Conservation (phyloP, 2,888 invertebrate species). For the Enoplolaimus lenunculus region DNA sequence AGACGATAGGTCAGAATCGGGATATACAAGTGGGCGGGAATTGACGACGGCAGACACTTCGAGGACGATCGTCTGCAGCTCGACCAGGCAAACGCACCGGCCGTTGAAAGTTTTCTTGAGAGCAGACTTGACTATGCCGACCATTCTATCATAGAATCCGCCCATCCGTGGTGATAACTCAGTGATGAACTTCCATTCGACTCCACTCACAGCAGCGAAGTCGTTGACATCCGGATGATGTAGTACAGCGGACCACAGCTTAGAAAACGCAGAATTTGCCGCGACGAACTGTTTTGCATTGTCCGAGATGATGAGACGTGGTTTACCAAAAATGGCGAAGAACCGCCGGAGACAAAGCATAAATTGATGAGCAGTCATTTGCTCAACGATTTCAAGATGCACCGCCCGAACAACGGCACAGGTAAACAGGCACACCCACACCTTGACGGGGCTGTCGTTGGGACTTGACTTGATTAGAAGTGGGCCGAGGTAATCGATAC, state of each 20-base stretch:
- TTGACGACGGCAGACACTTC: slow-evolving; percentile 12
- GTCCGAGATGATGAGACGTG: slow-evolving; percentile 37
- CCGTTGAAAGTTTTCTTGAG: neutral
- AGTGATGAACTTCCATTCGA: slow-evolving; percentile 4
- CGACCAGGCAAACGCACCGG: neutral
- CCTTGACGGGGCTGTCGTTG: neutral
- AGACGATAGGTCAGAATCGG: neutral
- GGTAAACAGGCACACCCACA: slow-evolving; percentile 20
- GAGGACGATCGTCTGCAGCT: slow-evolving; percentile 8
- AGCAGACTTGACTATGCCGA: neutral
- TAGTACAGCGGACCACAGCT: slow-evolving; percentile 26
- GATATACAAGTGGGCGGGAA: slow-evolving; percentile 1
- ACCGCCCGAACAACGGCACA: slow-evolving; percentile 17
- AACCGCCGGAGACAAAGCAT: slow-evolving; percentile 36
- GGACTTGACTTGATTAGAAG: neutral
- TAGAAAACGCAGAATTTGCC: neutral
- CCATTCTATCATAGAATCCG: neutral
- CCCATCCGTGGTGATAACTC: neutral
- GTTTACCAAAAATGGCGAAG: slow-evolving; percentile 29
- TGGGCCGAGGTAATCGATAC: slow-evolving; percentile 11
- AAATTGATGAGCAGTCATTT: slow-evolving; percentile 35
- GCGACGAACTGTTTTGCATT: slow-evolving; percentile 41
- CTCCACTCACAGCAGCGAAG: neutral
- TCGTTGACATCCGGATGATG: neutral
- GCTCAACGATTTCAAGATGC: slow-evolving; percentile 17